A percentile compares a stretch with the other conserved stretches of the same genome.
These are phyloP conservation scores for Distichodus sexfasciatus DNA, from an alignment of 2,797 vertebrate genomes.

Conservation along the genomic window DNA sequence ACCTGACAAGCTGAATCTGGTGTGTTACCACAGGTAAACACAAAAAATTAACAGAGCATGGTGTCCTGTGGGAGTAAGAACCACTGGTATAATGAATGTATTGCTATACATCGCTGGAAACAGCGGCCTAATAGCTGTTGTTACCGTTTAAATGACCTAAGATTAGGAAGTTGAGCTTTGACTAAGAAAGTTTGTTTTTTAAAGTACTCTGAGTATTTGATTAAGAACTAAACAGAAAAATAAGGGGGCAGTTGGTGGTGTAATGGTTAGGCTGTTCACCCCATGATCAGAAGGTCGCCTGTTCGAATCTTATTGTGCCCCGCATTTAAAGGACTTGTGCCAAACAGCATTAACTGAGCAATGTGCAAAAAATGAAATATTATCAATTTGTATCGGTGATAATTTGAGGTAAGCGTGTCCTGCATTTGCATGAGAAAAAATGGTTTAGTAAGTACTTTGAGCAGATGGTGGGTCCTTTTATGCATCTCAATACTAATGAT, in stretches of 20 bases:
- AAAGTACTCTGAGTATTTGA: no score
- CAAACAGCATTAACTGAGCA: slow-evolving; percentile 35
- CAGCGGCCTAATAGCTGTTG: no score
- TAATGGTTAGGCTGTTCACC: slow-evolving; percentile 5
- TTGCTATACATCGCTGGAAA: no score
- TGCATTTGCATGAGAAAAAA: slow-evolving; percentile 41
- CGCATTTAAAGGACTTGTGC: not conserved
- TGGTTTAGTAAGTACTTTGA: slow-evolving; percentile 42
- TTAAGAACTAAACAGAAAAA: no score
- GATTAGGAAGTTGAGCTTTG: no score
- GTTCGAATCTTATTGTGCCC: no score
- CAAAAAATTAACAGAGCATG: no score
- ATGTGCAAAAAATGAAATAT: slow-evolving; percentile 26
- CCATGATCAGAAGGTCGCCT: not conserved
- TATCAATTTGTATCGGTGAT: slow-evolving; percentile 30
- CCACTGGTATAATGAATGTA: no score
- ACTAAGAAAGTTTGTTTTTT: no score
- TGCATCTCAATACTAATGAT: slow-evolving; percentile 51
- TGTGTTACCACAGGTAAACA: no score
- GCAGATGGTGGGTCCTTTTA: slow-evolving; percentile 53
- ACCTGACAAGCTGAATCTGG: not conserved
- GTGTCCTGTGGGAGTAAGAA: no score
- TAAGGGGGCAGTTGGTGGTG: not conserved
- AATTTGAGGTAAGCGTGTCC: slow-evolving; percentile 32
- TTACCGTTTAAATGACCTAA: no score